Base-by-base conservation (phyloP, 1,140 invertebrate species). In the Drosophila mayri region DNA sequence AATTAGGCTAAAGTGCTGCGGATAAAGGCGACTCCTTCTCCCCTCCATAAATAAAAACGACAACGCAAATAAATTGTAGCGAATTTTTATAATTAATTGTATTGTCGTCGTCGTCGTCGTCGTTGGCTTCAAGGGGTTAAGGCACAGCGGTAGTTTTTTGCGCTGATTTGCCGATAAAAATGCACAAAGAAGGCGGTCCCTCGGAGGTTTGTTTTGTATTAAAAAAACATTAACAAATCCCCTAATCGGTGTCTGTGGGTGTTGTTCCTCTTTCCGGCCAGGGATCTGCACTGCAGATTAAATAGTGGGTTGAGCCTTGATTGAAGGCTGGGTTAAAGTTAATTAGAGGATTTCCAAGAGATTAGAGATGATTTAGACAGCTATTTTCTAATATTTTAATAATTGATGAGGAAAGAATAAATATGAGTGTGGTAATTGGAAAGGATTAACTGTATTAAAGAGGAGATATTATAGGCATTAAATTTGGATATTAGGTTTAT, bases 11-110 rank as follows among this genome's bases (percentile, higher is more conserved):
- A 90, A 88, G 77, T 88, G 84, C 72, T 68, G 76, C 18, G 63
- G 68, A 72, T 72, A 72, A 54, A 68, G 57, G 43, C 44, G 32
- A 25, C 49, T 54, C 61, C 61, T 54, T 54, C 43, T 59, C 60
- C 46, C 64, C 25, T 25, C 67, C 76, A 79, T 86, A 87, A 83
- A 84, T 84, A 81, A 80, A 49, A 83, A 63, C 25, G 65, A 68
- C 70, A 90, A 90, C 75, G 85, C 85, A 90, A 90, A 90, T 90
- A 90, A 90, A 90, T 90, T 90, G 85, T 81, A 70, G 85, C 78
- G 85, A 85, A 90, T 90, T 90, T 88, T 90, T 90, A 90, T 90
- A 90, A 90, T 90, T 90, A 90, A 90, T 90, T 90, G 85, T 79
- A 90, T 90, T 90, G 85, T 90, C 85, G 81, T 90, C 82, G 50